Conservation (phyloP, 2,888 invertebrate genomes). For the Autographa pulchrina region DNA sequence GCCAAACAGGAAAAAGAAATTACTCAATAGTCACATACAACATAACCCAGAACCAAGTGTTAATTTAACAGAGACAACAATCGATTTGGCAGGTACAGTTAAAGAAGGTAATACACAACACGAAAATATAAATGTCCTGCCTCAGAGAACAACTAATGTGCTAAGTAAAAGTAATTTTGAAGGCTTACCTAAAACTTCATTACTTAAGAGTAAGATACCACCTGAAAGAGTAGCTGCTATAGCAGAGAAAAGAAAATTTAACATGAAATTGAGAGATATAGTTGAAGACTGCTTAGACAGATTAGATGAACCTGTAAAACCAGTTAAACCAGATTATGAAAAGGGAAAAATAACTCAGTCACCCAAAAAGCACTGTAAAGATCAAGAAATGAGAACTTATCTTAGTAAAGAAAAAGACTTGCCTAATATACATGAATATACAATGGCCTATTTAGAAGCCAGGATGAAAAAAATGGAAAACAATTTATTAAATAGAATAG, state of each 20-base stretch:
- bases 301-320: slow-evolving; percentile 62
- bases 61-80: neutral
- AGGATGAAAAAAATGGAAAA: slow-evolving; percentile 80
- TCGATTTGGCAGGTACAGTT: neutral
- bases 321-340: slow-evolving; percentile 42
- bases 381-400: slow-evolving; percentile 39
- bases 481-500: slow-evolving; percentile 77
- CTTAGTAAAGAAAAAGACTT: slow-evolving; percentile 57
- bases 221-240: slow-evolving; percentile 80
- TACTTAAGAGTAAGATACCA: slow-evolving; percentile 60
- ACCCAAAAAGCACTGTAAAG: slow-evolving; percentile 23
- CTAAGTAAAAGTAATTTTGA: slow-evolving; percentile 1
- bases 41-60: slow-evolving; percentile 8
- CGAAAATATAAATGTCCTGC: slow-evolving; percentile 4
- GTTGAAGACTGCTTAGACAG: slow-evolving; percentile 78
- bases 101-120: slow-evolving; percentile 8
- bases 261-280: slow-evolving; percentile 81
- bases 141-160: slow-evolving; percentile 8
- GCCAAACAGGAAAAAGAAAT: slow-evolving; percentile 56
- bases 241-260: slow-evolving; percentile 81
- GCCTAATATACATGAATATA: slow-evolving; percentile 65
- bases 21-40: slow-evolving; percentile 17
- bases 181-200: slow-evolving; percentile 24
- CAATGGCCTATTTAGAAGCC: slow-evolving; percentile 74
- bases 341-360: slow-evolving; percentile 32